phyloP scores from a whole-genome alignment of 2,797 vertebrate species.

The Catostomus latipinnis region DNA sequence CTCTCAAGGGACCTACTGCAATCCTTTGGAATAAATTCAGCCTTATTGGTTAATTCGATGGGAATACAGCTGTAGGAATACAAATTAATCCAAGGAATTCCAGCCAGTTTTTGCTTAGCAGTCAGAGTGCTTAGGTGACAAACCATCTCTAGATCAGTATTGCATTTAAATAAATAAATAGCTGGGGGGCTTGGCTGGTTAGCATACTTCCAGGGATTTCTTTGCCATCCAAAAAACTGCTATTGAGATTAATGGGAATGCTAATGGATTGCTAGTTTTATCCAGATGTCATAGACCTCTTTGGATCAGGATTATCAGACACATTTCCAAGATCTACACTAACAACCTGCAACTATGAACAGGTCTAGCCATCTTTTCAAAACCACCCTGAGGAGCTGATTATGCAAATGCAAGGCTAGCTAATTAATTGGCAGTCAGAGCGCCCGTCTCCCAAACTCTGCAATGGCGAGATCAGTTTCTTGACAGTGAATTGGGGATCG shows the following conservation, averaged over 20 bases:
- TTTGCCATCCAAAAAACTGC: no score
- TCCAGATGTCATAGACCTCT: no score
- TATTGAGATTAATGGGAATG: no score
- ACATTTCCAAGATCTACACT: conserved; percentile 1
- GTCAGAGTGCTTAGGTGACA: no score
- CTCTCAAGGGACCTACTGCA: neutral
- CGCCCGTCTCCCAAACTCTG: conserved; percentile 63
- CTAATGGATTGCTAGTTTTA: no score
- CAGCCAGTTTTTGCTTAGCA: neutral
- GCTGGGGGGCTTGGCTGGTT: neutral
- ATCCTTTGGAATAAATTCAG: neutral
- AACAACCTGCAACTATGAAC: conserved; percentile 9
- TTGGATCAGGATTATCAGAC: neutral
- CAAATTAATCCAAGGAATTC: neutral
- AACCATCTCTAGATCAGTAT: neutral
- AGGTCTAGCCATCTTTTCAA: conserved; percentile 21
- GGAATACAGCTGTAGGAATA: conserved; percentile 1
- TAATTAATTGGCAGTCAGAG: conserved; percentile 75
- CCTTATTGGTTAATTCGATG: neutral
- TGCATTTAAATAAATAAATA: neutral
- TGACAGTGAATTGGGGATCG: conserved; percentile 33
- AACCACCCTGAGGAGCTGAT: conserved; percentile 56
- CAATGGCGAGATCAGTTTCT: conserved; percentile 72
- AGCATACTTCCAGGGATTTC: neutral
- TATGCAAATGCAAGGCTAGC: conserved; percentile 69